Base-by-base conservation (phyloP, 2,888 invertebrate genomes). In the Trichogramma dendrolimi region DNA sequence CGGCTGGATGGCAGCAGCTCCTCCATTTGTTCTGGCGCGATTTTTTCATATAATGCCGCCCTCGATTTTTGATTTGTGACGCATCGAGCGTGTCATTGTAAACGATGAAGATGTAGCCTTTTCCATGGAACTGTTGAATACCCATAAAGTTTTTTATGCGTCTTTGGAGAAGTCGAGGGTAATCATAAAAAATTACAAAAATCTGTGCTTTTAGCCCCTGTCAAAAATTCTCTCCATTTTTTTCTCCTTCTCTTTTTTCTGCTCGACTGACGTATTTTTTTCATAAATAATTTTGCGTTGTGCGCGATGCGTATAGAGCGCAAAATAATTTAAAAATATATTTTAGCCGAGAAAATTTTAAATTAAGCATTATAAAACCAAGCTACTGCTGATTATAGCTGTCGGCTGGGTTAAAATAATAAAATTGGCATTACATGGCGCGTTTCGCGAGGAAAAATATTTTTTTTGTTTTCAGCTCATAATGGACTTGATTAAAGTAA, bases 141-240 rank as follows among this genome's bases (percentile, higher is more conserved):
- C 55, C 60, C 55, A 61, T 63, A 64, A 68, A 66, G 61, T 66
- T 67, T 27, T 27, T 67, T 65, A 66, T 67, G 64, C 65, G 67
- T 67, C 60, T 56, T 63, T 65, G 58, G 46, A 55, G 52, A 54
- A 40, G 14, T 43, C n/a, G 6, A 5, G 42, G 43, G 43, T 43
- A 27, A 27, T 27, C 27, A 27, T 27, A 27, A 27, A 27, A 27
- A 27, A 27, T 27, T 27, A 27, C 27, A 27, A 27, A 27, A 27
- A 27, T 27, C 27, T 27, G 27, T 27, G 27, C 27, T 27, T 27
- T 27, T 2, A 27, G 27, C 27, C 27, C 27, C 27, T 27, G 27
- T 27, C 54, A 11, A 44, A 58, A 57, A 64, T 59, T 64, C 60
- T 52, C 14, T 52, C 39, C 27, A 49, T 10, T 54, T 59, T 27